These are phyloP conservation scores for Sphenodon punctatus DNA, from an alignment of 2,797 vertebrate species.

Conservation along the genomic window DNA sequence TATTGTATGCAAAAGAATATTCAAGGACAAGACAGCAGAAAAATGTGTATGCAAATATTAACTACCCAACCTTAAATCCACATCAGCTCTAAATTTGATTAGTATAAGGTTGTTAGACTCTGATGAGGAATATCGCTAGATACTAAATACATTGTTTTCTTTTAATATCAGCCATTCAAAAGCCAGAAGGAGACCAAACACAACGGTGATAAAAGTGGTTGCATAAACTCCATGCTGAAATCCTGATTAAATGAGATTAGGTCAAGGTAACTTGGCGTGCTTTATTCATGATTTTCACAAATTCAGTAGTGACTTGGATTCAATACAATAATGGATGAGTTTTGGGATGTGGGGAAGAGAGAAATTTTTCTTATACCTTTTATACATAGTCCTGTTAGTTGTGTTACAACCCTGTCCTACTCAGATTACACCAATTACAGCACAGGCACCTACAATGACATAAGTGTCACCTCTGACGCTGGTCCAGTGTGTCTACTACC, in stretches of 20 bases:
- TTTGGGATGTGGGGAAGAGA: not conserved
- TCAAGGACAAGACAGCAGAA: too few species aligned
- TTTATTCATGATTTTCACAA: not conserved
- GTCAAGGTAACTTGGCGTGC: not conserved
- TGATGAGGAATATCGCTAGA: not conserved
- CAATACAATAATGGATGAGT: not conserved
- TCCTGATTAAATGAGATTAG: not conserved
- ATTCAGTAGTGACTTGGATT: not conserved
- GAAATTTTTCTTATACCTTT: not conserved
- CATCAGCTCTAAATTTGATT: not conserved
- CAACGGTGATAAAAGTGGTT: not conserved
- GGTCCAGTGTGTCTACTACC: not conserved
- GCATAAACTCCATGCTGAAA: not conserved
- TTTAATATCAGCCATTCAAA: not conserved
- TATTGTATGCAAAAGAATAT: not conserved
- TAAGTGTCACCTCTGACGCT: not conserved
- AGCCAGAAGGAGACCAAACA: not conserved
- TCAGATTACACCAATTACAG: not conserved
- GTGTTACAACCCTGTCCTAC: not conserved
- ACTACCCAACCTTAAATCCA: too few species aligned
- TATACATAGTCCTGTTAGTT: not conserved
- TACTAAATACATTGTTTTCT: not conserved
- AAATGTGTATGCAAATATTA: too few species aligned
- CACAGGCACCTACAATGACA: not conserved
- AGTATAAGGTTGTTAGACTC: not conserved